Base-by-base conservation (phyloP, 2,888 invertebrate genomes). In the Caenorhabditis plicata region DNA sequence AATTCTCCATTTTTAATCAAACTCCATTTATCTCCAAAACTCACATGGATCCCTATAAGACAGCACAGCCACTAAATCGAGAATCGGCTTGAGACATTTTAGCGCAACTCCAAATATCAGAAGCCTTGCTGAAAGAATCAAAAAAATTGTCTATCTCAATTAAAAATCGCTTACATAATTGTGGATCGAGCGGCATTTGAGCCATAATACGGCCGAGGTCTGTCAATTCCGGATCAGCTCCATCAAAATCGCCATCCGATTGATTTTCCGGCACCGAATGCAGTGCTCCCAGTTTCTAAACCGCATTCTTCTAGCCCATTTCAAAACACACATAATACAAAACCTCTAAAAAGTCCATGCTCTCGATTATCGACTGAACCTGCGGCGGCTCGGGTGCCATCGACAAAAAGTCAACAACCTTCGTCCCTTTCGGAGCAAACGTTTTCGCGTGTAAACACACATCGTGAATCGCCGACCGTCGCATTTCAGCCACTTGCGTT, bases 151-250 rank as follows among this genome's bases (percentile, higher is more conserved):
- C 22, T n/a, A n/a, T n/a, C n/a, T n/a, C n/a, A n/a, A n/a, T n/a
- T n/a, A n/a, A n/a, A n/a, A n/a, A n/a, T n/a, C n/a, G n/a, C 32
- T 31, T 9, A 3, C 91, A 93, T 39, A 92, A 84, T 71, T 90
- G 88, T 0, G 95, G 94, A 74, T 94, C 92, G 1, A 96, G 86
- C 0, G 94, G 91, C 40, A 96, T 83, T 80, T 93, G 91, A n/a
- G 92, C 85, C 44, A 96, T 84, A 80, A 93, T 90, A 58, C 87
- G 29, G 38, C 79, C 79, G 27, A 79, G 48, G 31, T 71, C 68
- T 0, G 79, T 79, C 55, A 79, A 41, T 20, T 68, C 66, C 13
- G 73, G 68, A 43, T 78, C 79, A 15, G 32, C 46, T n/a, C 27
- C n/a, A 9, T 36, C 29, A 22, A 3, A 5, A 11, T 35, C 42